Evolutionary conservation across 2,888 invertebrate species (phyloP), one percentile per base, ranked within the genome.

Genomic region (Netelia melanura): DNA sequence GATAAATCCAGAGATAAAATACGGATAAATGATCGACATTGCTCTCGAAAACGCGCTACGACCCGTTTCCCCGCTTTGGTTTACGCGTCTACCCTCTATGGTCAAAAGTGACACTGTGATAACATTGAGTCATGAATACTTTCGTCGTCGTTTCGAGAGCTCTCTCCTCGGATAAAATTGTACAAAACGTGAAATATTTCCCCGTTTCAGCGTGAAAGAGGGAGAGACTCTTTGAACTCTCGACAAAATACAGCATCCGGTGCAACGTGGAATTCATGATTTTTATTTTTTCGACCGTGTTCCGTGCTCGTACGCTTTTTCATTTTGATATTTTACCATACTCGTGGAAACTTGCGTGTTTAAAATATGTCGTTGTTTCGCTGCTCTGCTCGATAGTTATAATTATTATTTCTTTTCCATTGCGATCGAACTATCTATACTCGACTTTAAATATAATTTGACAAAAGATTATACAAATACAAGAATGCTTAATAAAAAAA

Each of bases 41-140:
- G 85, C 85, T 67, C 64, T 74, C 67, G 76, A 80, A 80, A 83
- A 77, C 70, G 54, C 43, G 43, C 10, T 23, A 17, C 58, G 17
- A 43, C 21, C 14, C 38, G 17, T 17, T 52, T 52, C 48, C 21
- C 64, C 38, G 1, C 38, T 38, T 38, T 38, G 30, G 14, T 70
- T 52, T n/a, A n/a, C 14, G 25, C 17, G 17, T 14, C 30, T 17
- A 21, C 30, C 23, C 25, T 30, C 56, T 64, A 72, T 64, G 74
- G 86, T 64, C 87, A 88, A 88, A 89, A 87, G 87, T 78, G 64
- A 67, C 85, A 89, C 80, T 75, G 70, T 81, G 89, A 91, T 90
- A 91, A 87, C 91, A 88, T 90, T 90, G 90, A 87, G 89, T 77
- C 76, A 87, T 81, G 88, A 87, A 89, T 89, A 90, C 74, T 87